phyloP scores from a whole-genome alignment of 2,797 vertebrate genomes.

The Enoplosus armatus region DNA sequence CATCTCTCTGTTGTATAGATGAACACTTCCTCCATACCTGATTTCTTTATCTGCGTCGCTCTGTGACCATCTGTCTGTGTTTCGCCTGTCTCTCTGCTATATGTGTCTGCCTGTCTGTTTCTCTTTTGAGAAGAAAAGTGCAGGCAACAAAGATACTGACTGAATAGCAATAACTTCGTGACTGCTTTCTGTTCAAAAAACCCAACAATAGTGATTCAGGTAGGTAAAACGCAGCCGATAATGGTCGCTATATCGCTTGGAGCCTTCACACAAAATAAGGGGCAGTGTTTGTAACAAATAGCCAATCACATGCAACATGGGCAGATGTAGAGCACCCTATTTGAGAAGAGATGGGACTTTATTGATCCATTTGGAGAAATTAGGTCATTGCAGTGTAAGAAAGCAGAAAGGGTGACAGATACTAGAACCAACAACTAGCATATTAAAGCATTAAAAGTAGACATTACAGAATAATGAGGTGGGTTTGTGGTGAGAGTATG shows the following conservation, averaged over 20 bases:
- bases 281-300: conserved; percentile 9
- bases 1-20: conserved; percentile 35
- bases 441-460: neutral
- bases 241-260: neutral
- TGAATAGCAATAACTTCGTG: neutral
- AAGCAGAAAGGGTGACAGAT: neutral
- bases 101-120: neutral
- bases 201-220: neutral
- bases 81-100: conserved; percentile 12
- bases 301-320: neutral
- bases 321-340: conserved; percentile 13
- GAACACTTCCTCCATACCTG: conserved; percentile 24
- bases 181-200: conserved; percentile 2
- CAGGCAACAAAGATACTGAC: neutral
- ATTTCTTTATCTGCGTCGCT: conserved; percentile 27
- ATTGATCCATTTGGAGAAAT: conserved; percentile 39
- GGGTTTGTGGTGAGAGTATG: neutral
- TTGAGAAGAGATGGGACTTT: conserved; percentile 25
- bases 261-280: neutral
- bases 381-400: conserved; percentile 5
- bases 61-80: conserved; percentile 18
- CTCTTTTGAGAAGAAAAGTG: neutral
- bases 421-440: neutral
- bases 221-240: conserved; percentile 10
- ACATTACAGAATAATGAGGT: neutral